Evolutionary conservation across 1,140 invertebrate species (phyloP).

Genomic region (Heliothis subflexa): DNA sequence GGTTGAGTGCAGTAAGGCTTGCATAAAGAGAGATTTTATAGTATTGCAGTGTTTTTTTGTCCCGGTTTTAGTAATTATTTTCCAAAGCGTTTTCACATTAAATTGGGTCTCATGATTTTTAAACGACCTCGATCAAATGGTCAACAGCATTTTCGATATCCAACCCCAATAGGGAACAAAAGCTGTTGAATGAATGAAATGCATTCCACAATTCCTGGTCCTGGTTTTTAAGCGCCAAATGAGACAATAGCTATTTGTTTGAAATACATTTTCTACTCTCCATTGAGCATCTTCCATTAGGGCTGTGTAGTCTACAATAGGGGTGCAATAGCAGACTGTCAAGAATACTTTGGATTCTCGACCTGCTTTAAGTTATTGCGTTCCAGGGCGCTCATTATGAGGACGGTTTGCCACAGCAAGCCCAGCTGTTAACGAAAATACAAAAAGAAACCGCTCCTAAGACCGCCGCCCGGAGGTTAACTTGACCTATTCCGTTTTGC

Average conservation of each 20-base stretch:
- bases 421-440: conserved; percentile 30
- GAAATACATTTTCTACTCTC: not conserved
- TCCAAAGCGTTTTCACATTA: no score
- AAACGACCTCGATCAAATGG: no score
- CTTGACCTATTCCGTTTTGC: conserved; percentile 43
- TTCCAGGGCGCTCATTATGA: conserved; percentile 46
- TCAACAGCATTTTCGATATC: no score
- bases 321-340: conserved; percentile 21
- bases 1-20: no score
- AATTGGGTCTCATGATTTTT: no score
- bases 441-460: conserved; percentile 30
- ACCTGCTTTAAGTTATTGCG: conserved; percentile 51
- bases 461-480: conserved; percentile 7
- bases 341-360: conserved; percentile 46
- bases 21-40: no score
- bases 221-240: not conserved
- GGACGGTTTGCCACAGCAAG: conserved; percentile 6
- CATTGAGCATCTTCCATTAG: conserved; percentile 23
- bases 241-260: not conserved
- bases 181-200: not conserved
- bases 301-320: conserved; percentile 14
- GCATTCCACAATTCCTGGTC: not conserved
- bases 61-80: no score
- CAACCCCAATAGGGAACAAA: no score
- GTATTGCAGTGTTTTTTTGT: no score